Percentiles rank a stretch among this genome's conserved stretches.
These are phyloP conservation scores for Lepetodrilus schrolli DNA, from an alignment of 2,888 invertebrate genomes.

Conservation along the genomic window DNA sequence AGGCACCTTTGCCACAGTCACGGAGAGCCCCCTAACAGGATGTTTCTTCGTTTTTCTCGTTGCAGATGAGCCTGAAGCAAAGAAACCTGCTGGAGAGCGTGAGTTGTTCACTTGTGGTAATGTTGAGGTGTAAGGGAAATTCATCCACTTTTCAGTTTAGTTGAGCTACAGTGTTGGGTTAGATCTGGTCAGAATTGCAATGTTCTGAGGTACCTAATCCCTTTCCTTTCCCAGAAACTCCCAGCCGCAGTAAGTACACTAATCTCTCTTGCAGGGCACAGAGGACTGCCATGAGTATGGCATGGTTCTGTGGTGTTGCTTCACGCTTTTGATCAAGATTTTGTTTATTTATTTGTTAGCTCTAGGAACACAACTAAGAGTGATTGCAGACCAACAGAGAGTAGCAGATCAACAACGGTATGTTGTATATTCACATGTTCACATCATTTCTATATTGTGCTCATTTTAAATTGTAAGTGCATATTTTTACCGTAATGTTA, in stretches of 20 bases:
- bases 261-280: not conserved
- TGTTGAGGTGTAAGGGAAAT: not conserved
- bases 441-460: too few relatives aligned
- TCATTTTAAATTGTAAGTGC: too few relatives aligned
- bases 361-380: slow-evolving; percentile 57
- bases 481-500: too few relatives aligned
- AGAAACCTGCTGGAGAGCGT: slow-evolving; percentile 64
- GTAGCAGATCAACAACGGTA: slow-evolving; percentile 54
- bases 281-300: not conserved
- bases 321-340: not conserved
- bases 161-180: slow-evolving; percentile 12
- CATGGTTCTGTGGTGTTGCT: not conserved
- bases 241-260: not conserved
- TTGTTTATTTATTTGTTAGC: slow-evolving; percentile 50
- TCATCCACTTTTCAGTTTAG: not conserved
- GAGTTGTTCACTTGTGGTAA: slow-evolving; percentile 49
- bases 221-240: not conserved
- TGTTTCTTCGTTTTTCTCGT: slow-evolving; percentile 28
- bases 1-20: slow-evolving; percentile 1
- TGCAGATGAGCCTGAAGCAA: slow-evolving; percentile 48
- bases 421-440: too few relatives aligned
- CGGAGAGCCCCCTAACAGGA: slow-evolving; percentile 24
- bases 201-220: not conserved
- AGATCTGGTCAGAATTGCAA: slow-evolving; percentile 12
- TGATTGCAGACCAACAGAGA: slow-evolving; percentile 56